Conservation (phyloP, 2,888 invertebrate species). For the Metopia argyrocephala region DNA sequence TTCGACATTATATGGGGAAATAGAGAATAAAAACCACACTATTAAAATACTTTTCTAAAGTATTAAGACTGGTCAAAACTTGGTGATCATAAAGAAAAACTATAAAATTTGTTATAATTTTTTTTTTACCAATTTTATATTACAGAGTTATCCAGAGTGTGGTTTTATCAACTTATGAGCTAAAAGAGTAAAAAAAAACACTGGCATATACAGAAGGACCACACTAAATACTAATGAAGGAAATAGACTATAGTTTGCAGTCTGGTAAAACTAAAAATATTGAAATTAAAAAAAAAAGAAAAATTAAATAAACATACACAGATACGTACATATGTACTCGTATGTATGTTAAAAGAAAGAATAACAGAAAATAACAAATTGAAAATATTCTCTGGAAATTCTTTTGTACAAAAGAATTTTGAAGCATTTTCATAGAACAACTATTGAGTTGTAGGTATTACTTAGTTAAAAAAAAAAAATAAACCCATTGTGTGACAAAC, state of each 20-base stretch:
- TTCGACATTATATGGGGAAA: slow-evolving; percentile 3
- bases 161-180: slow-evolving; percentile 28
- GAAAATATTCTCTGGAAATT: neutral
- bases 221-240: neutral
- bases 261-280: neutral
- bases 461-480: neutral
- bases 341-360: slow-evolving; percentile 21
- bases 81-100: slow-evolving; percentile 44
- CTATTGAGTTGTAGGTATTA: neutral
- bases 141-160: too few species aligned
- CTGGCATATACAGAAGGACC: too few species aligned
- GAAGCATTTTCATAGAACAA: neutral
- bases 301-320: neutral
- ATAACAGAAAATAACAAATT: slow-evolving; percentile 4
- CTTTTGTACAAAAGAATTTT: neutral
- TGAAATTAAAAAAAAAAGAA: too few species aligned
- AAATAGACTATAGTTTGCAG: neutral
- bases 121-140: too few species aligned
- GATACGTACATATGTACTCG: neutral
- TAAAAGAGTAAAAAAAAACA: neutral
- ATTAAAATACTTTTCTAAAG: slow-evolving; percentile 41
- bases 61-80: slow-evolving; percentile 55
- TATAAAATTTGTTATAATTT: too few species aligned
- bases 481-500: slow-evolving; percentile 36
- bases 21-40: slow-evolving; percentile 35